A percentile compares a stretch with the other conserved stretches of the same genome.
phyloP scores from a whole-genome alignment of 2,797 vertebrate species.

The Amblyopsis hoosieri region DNA sequence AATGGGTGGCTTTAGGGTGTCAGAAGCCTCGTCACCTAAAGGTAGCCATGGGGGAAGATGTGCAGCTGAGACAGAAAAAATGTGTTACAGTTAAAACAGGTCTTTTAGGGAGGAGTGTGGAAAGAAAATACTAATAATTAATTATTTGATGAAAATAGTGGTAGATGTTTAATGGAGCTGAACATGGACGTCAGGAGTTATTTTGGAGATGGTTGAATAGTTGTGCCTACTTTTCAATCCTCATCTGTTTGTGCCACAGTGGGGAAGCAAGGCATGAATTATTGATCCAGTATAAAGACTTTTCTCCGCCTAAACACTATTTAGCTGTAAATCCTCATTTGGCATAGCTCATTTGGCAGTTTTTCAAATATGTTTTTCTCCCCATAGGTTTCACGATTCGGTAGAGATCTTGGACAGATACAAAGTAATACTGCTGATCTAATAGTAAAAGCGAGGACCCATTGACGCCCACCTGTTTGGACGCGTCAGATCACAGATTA shows the following conservation, averaged over 20 bases:
- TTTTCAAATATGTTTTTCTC: background rate
- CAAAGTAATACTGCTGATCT: slow-evolving; percentile 21
- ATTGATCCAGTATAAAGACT: slow-evolving; percentile 53
- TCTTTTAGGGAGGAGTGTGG: background rate
- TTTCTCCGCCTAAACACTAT: slow-evolving; percentile 10
- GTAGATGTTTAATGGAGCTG: background rate
- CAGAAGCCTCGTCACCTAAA: background rate
- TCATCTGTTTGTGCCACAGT: slow-evolving; percentile 38
- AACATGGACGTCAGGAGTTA: background rate
- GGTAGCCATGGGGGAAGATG: background rate
- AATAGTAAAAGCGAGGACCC: slow-evolving; percentile 50
- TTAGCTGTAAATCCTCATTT: slow-evolving; percentile 17
- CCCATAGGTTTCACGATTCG: slow-evolving; percentile 36
- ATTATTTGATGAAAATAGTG: background rate
- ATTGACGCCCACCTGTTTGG: slow-evolving; percentile 37
- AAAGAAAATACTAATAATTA: background rate
- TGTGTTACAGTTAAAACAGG: too few relatives aligned
- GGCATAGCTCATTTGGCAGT: background rate
- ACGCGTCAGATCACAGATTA: background rate
- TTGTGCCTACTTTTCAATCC: background rate
- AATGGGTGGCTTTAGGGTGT: slow-evolving; percentile 31
- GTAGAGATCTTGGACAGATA: slow-evolving; percentile 10
- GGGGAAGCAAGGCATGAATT: slow-evolving; percentile 51
- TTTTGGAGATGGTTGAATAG: slow-evolving; percentile 14
- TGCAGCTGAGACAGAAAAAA: slow-evolving; percentile 23